A percentile compares a stretch with the other conserved stretches of the same genome.
Evolutionary conservation across 2,888 invertebrate species (phyloP).

Genomic region (Synanthedon myopaeformis): DNA sequence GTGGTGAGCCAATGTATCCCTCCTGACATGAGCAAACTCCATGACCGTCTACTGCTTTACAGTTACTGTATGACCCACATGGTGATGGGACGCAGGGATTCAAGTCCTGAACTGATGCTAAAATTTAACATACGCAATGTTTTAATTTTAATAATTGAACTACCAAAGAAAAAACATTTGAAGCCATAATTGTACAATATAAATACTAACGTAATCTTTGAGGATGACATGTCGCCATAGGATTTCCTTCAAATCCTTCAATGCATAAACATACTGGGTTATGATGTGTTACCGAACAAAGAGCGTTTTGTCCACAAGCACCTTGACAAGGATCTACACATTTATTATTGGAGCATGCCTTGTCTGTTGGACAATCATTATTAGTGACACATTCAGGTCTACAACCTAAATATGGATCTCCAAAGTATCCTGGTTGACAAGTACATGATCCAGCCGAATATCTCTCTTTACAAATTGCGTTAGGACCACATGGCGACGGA

Average conservation of each 20-base stretch:
- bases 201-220: slow-evolving; percentile 51
- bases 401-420: slow-evolving; percentile 89
- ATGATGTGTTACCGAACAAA: slow-evolving; percentile 85
- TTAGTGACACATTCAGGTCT: slow-evolving; percentile 88
- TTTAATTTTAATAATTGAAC: too few species aligned
- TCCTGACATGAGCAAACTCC: slow-evolving; percentile 84
- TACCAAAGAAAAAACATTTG: background rate
- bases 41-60: slow-evolving; percentile 77
- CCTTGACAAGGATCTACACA: slow-evolving; percentile 87
- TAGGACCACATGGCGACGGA: slow-evolving; percentile 88
- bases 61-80: slow-evolving; percentile 82
- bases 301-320: slow-evolving; percentile 83
- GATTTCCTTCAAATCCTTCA: slow-evolving; percentile 83
- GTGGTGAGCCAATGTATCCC: slow-evolving; percentile 81
- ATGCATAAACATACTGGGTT: slow-evolving; percentile 84
- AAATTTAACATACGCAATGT: slow-evolving; percentile 15
- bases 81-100: slow-evolving; percentile 81
- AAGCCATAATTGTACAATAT: background rate
- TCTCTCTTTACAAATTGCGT: slow-evolving; percentile 84
- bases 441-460: slow-evolving; percentile 87
- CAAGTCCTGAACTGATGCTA: slow-evolving; percentile 52
- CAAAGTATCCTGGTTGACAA: slow-evolving; percentile 84
- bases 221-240: slow-evolving; percentile 69
- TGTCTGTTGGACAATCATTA: slow-evolving; percentile 80
- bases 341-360: slow-evolving; percentile 86